Evolutionary conservation across 1,140 invertebrate species (phyloP), one percentile per base, ranked within the genome.

Genomic region (Doryteuthis pealeii): DNA sequence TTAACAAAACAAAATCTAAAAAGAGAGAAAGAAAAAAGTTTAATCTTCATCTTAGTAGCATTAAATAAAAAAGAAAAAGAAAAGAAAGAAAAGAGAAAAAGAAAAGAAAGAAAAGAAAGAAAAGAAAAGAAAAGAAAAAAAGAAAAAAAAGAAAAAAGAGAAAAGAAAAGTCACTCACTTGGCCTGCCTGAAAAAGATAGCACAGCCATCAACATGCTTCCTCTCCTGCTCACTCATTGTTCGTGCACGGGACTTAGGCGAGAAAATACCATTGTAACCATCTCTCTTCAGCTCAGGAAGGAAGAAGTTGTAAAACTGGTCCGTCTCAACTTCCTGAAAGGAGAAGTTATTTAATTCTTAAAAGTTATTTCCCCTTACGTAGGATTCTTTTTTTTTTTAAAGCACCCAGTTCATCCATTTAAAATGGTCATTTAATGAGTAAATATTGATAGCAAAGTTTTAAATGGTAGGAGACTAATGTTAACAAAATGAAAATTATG

Each of bases 131-230:
- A 58, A 35, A 70, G n/a, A 54, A 30, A 30, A 72, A 26, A 30
- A 0, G n/a, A 3, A 68, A 26, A 49, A 32, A 4, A 0, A 40
- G 3, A 40, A 40, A 40, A 40, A 40, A 40, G 35, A 40, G 10
- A 40, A 40, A 40, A 40, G 10, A 40, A 40, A 40, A 40, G 10
- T 40, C 35, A 40, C 93, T 92, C 89, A 98, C 96, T 99, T 99
- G 82, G 93, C 92, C 82, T 92, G 93, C 77, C 86, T 88, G 89
- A 93, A 99, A 89, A 99, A 99, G 81, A 99, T 99, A 74, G 98
- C 97, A 91, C 98, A 99, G 75, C 98, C 98, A 89, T 99, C 98
- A 10, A 99, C 98, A 89, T 95, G 96, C 89, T 98, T 99, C 77
- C 96, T 90, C 83, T 99, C 98, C 78, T 93, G 93, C 85, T 99